Evolutionary conservation across 2,797 vertebrate genomes (phyloP), one percentile per base, ranked within the genome.

Genomic region (Avahi laniger): DNA sequence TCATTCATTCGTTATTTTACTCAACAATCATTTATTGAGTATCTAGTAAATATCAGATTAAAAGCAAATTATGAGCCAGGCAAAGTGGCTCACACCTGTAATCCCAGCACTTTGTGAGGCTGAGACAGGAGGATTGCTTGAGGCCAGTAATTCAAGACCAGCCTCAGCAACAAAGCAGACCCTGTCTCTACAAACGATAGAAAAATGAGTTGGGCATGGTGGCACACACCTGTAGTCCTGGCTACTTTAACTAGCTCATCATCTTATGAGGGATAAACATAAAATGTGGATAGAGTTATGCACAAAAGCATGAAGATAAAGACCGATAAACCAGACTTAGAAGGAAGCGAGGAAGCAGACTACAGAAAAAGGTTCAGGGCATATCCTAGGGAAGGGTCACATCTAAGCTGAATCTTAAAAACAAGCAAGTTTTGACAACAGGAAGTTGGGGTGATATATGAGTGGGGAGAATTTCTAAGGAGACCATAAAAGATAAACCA

Each of bases 1-100:
- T 82, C 4, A 81, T 76, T 81, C 46, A 76, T 30, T 73, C 8
- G 65, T 20, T 54, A 86, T 35, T 82, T 80, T 48, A 82, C 41
- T 93, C 54, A 43, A 82, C 50, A 95, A 43, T 78, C 43, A 93
- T 43, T 88, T 80, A 54, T 43, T 63, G 38, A 94, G 26, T 83
- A 69, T 61, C 82, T 63, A 52, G 28, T 57, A 85, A 72, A 54
- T 18, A 10, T 28, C 84, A 94, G 35, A 61, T 87, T 52, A 52
- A 87, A 50, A 52, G 1, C 5, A 54, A 67, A 82, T 52, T 20
- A 48, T 59, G 63, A 33, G 33, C 33, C 33, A 35, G 8, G 17
- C 4, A 9, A 67, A 33, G 63, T 35, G 33, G 33, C 33, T 67
- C 33, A 35, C 33, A 2, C 63, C 63, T 67, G 33, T 67, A 18